A percentile compares a stretch with the other conserved stretches of the same genome.
Evolutionary conservation across 2,888 invertebrate genomes (phyloP).

Genomic region (Brachylomia viminalis): DNA sequence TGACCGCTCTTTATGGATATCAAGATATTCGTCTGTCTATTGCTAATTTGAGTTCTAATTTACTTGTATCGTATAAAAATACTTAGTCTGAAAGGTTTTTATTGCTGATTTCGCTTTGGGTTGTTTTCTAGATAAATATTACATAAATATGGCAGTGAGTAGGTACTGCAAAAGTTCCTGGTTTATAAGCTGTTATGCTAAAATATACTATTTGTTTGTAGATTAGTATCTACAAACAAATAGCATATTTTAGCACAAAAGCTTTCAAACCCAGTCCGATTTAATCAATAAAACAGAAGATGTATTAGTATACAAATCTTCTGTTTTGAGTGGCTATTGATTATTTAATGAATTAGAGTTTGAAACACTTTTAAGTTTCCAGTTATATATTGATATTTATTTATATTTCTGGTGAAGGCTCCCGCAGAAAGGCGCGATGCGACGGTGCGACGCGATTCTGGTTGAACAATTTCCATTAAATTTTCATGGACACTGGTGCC

Average conservation of each 20-base stretch:
- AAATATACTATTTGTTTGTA: constrained; percentile 30
- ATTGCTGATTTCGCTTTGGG: constrained; percentile 15
- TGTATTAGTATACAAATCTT: too few species aligned
- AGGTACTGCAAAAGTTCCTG: constrained; percentile 1
- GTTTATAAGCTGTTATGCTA: neutral
- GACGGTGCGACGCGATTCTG: too few species aligned
- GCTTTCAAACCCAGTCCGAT: neutral
- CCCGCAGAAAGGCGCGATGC: too few species aligned
- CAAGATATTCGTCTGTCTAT: neutral
- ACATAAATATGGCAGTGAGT: neutral
- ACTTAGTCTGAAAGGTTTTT: constrained; percentile 49
- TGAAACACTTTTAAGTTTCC: too few species aligned
- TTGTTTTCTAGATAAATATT: constrained; percentile 21
- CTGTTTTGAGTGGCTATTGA: too few species aligned
- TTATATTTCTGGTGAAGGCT: too few species aligned
- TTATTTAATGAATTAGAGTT: neutral
- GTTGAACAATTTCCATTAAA: too few species aligned
- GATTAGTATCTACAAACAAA: too few species aligned
- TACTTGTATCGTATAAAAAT: constrained; percentile 23
- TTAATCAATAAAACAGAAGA: too few species aligned
- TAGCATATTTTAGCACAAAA: constrained; percentile 29
- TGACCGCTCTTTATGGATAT: constrained; percentile 6
- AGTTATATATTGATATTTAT: too few species aligned
- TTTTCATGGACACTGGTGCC: too few species aligned
- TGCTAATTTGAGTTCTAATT: constrained; percentile 23